A percentile compares a stretch with the other conserved stretches of the same genome.
Evolutionary conservation across 2,888 invertebrate genomes (phyloP).

Genomic region (Ditylenchus weischeri): DNA sequence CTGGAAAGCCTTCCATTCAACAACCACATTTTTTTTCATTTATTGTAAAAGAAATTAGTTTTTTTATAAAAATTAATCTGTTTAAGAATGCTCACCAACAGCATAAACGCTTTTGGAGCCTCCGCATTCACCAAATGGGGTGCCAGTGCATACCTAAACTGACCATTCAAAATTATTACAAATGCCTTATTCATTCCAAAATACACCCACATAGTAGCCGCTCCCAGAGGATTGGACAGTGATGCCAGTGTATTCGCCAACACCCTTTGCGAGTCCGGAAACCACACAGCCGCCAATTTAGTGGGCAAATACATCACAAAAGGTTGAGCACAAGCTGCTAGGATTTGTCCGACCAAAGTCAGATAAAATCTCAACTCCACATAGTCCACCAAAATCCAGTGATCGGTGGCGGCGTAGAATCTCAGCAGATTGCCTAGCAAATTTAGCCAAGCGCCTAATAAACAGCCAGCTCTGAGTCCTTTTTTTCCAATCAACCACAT

Average conservation of each 20-base stretch:
- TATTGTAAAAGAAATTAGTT: too few relatives aligned
- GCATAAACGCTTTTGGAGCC: slow-evolving; percentile 52
- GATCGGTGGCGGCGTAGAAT: slow-evolving; percentile 57
- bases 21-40: too few relatives aligned
- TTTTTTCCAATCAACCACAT: slow-evolving; percentile 62
- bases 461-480: slow-evolving; percentile 61
- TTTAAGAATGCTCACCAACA: slow-evolving; percentile 41
- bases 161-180: too few relatives aligned
- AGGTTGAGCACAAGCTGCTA: slow-evolving; percentile 63
- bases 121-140: slow-evolving; percentile 59
- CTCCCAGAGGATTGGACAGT: slow-evolving; percentile 62
- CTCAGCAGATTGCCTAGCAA: slow-evolving; percentile 60
- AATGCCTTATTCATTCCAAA: too few relatives aligned
- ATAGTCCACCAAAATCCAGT: slow-evolving; percentile 38
- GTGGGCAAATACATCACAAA: slow-evolving; percentile 64
- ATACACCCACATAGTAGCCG: slow-evolving; percentile 57
- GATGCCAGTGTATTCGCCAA: slow-evolving; percentile 62
- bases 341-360: slow-evolving; percentile 47
- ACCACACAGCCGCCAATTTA: slow-evolving; percentile 63
- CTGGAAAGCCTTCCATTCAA: too few relatives aligned
- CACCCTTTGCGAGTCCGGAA: slow-evolving; percentile 60
- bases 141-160: slow-evolving; percentile 58
- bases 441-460: slow-evolving; percentile 61
- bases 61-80: too few relatives aligned
- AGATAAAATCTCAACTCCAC: slow-evolving; percentile 25